These are phyloP conservation scores for Bathynomus jamesi DNA, from an alignment of 1,140 invertebrate genomes.

Conservation along the genomic window DNA sequence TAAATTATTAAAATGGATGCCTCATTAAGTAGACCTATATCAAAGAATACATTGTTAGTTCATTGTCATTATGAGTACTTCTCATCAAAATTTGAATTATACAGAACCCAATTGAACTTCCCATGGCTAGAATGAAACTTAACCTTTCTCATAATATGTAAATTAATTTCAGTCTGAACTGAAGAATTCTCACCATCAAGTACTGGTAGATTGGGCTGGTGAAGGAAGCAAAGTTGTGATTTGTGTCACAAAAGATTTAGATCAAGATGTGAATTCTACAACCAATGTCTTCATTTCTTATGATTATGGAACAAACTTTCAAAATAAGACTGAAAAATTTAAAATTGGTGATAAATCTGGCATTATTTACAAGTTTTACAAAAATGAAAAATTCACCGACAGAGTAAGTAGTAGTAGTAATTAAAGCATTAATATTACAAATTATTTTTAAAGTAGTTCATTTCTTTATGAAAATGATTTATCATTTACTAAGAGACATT, in stretches of 20 bases:
- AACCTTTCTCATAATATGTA: background rate
- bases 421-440: no score
- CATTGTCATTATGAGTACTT: no score
- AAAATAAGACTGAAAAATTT: slow-evolving; percentile 62
- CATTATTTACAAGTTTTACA: slow-evolving; percentile 70
- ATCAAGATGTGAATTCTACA: slow-evolving; percentile 45
- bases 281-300: slow-evolving; percentile 75
- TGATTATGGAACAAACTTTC: slow-evolving; percentile 72
- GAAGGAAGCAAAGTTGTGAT: slow-evolving; percentile 75
- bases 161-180: slow-evolving; percentile 45
- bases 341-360: slow-evolving; percentile 50
- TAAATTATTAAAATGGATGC: no score
- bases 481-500: no score
- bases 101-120: no score
- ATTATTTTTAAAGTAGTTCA: no score
- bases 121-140: no score
- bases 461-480: no score
- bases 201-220: slow-evolving; percentile 85
- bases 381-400: slow-evolving; percentile 41
- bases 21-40: no score
- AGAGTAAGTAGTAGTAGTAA: slow-evolving; percentile 29
- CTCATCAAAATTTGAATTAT: no score
- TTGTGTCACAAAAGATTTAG: slow-evolving; percentile 62
- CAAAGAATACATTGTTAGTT: no score
- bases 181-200: slow-evolving; percentile 74